Base-by-base conservation (phyloP, 2,113 vertebrate species). In the Nerophis ophidion region DNA sequence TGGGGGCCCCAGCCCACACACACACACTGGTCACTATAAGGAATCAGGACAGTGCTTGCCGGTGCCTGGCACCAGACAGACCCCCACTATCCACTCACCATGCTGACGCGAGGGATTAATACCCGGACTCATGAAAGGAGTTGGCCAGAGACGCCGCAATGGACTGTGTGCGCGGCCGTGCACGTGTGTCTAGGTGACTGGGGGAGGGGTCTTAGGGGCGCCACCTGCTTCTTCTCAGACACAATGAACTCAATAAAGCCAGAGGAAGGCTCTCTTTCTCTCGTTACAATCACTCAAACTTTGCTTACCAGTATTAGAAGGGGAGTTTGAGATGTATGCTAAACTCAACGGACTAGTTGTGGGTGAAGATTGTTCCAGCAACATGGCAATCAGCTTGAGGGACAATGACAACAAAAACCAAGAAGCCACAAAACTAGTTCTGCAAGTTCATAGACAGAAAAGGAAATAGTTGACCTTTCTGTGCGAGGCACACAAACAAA, bases 21-120 rank as follows among this genome's bases (percentile, higher is more conserved):
- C 51, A 81, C 67, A 65, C 54, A 59, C 15, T 0, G 8, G 8
- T 7, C 3, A 60, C 5, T 51, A 59, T 67, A 74, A 72, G 85
- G 86, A 87, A 84, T 83, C 77, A 75, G 74, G 71, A 52, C 63
- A 45, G 87, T 83, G 74, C 87, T 67, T 74, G 79, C 69, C 71
- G 74, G 83, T 44, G 82, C 81, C 85, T 79, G 81, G 86, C 81
- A 84, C 85, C 81, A 88, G 82, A 88, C 85, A 83, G 84, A 78
- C 83, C 81, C 80, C 80, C 78, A 35, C 71, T 68, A 72, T 79
- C 76, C 58, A 59, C 81, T 63, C 84, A 64, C 72, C 75, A 68
- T 87, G 83, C 83, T 88, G 84, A 90, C 85, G 75, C 80, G 78
- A 82, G 72, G 86, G 88, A 89, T 90, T 90, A 89, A 75, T 73